A percentile compares a stretch with the other conserved stretches of the same genome.
phyloP scores from a whole-genome alignment of 2,113 vertebrate species.

The Dipodomys ordii region DNA sequence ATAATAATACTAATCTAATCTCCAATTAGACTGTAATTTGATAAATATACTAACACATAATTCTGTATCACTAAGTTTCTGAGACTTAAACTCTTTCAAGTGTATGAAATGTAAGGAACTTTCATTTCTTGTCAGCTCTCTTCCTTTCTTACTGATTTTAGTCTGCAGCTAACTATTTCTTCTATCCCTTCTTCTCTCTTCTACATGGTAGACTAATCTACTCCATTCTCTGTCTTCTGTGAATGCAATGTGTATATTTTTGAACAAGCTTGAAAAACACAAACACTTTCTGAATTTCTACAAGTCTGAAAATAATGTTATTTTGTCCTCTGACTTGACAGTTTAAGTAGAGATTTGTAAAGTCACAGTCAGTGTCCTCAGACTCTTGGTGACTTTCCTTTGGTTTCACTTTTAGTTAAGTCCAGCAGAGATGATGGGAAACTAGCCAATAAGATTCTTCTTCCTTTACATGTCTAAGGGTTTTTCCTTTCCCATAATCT shows the following conservation, averaged over 20 bases:
- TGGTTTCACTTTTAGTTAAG: not conserved
- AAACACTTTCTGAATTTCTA: not conserved
- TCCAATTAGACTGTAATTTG: not conserved
- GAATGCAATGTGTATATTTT: not conserved
- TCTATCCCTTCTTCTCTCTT: not conserved
- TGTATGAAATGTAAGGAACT: not conserved
- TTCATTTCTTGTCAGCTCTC: not conserved
- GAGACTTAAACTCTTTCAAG: not conserved
- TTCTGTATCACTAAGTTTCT: slow-evolving; percentile 4
- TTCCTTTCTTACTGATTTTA: not conserved
- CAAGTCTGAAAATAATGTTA: not conserved
- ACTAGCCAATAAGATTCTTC: not conserved
- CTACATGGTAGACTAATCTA: rapidly evolving
- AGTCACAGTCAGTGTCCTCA: not conserved
- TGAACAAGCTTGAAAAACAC: not conserved
- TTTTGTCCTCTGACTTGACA: not conserved
- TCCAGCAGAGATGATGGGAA: not conserved
- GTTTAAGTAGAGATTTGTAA: not conserved
- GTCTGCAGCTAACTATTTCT: not conserved
- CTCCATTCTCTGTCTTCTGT: not conserved
- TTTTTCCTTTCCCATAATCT: not conserved
- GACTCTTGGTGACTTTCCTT: not conserved
- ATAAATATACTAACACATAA: not conserved
- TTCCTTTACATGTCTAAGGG: not conserved
- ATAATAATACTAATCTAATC: not conserved